Evolutionary conservation across 2,888 invertebrate genomes (phyloP).

Genomic region (Xiphydria camelus): DNA sequence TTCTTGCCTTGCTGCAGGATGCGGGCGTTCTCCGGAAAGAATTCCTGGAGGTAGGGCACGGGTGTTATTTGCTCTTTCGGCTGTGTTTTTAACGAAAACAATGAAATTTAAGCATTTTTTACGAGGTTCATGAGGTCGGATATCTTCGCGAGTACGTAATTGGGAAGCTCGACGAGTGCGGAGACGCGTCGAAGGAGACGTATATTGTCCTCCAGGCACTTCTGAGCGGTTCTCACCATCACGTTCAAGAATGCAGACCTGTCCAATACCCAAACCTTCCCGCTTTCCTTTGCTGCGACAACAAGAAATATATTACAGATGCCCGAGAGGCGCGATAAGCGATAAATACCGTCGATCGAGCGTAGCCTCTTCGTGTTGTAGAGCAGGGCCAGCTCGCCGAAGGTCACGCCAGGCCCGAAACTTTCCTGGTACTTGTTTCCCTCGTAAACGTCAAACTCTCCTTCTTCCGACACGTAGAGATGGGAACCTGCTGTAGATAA

Average conservation of each 20-base stretch:
- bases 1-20: slow-evolving; percentile 82
- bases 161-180: slow-evolving; percentile 64
- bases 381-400: slow-evolving; percentile 91
- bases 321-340: no score
- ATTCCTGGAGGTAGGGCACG: slow-evolving; percentile 63
- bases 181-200: slow-evolving; percentile 79
- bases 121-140: slow-evolving; percentile 85
- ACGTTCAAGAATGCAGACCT: slow-evolving; percentile 82
- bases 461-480: slow-evolving; percentile 82
- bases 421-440: slow-evolving; percentile 73
- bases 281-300: slow-evolving; percentile 70
- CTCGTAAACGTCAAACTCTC: slow-evolving; percentile 82
- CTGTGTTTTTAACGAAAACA: slow-evolving; percentile 1
- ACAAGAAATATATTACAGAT: not conserved
- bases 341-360: slow-evolving; percentile 77
- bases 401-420: slow-evolving; percentile 78
- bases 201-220: slow-evolving; percentile 79
- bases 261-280: slow-evolving; percentile 86
- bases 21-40: slow-evolving; percentile 73
- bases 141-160: slow-evolving; percentile 71
- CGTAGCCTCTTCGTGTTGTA: slow-evolving; percentile 90
- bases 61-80: not conserved
- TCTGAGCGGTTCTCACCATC: slow-evolving; percentile 78
- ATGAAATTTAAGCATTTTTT: slow-evolving; percentile 32
- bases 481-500: slow-evolving; percentile 65